Conservation (phyloP, 1,140 invertebrate genomes). For the Colletes latitarsis region DNA sequence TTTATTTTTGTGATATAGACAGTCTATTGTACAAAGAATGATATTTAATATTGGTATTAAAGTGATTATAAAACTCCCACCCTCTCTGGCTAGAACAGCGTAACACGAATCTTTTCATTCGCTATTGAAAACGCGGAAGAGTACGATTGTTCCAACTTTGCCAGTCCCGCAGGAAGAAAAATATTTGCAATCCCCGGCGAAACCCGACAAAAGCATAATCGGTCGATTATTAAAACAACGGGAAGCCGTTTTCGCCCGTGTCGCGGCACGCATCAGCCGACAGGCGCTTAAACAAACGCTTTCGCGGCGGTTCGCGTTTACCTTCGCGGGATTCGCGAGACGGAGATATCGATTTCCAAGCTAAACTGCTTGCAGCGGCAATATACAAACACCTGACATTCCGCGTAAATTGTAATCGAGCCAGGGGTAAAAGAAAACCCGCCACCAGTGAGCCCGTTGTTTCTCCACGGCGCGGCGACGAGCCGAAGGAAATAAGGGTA, state of each 20-base stretch:
- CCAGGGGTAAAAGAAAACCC: constrained; percentile 44
- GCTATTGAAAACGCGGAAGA: too few relatives aligned
- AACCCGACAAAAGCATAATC: not conserved
- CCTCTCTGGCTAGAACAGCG: too few relatives aligned
- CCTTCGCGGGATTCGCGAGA: constrained; percentile 11
- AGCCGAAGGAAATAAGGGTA: constrained; percentile 59
- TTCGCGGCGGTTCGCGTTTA: not conserved
- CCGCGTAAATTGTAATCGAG: constrained; percentile 59
- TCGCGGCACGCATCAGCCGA: not conserved
- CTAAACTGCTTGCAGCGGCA: constrained; percentile 58
- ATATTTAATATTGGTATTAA: too few relatives aligned
- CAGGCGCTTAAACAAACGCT: constrained; percentile 4
- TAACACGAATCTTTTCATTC: too few relatives aligned
- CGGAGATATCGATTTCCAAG: constrained; percentile 57
- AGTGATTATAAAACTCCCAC: too few relatives aligned
- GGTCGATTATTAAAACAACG: constrained; percentile 32
- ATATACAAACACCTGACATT: constrained; percentile 62
- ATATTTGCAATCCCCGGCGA: too few relatives aligned
- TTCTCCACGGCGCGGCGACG: constrained; percentile 45
- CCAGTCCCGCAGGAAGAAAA: not conserved
- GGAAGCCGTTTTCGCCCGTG: not conserved
- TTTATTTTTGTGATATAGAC: too few relatives aligned
- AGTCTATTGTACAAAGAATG: too few relatives aligned
- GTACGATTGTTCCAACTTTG: too few relatives aligned
- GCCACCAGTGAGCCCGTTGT: constrained; percentile 46